These are phyloP conservation scores for Ochropacha duplaris DNA, from an alignment of 2,888 invertebrate species.

Conservation along the genomic window DNA sequence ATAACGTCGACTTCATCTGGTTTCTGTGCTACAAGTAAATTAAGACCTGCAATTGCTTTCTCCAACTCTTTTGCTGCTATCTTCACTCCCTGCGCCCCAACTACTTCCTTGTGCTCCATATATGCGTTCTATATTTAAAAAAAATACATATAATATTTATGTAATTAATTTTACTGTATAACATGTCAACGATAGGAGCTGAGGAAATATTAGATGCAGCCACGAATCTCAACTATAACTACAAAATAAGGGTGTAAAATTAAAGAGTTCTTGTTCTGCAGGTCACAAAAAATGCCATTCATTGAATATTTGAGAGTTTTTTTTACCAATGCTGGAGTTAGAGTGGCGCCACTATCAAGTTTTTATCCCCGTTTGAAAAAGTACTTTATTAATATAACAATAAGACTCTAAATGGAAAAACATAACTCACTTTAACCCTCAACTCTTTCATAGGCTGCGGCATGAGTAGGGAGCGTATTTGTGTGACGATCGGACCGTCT, in stretches of 20 bases:
- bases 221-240: no score
- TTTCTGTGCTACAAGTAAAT: conserved; percentile 94
- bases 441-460: conserved; percentile 99
- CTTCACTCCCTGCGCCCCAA: conserved; percentile 99
- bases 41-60: conserved; percentile 98
- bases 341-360: no score
- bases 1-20: conserved; percentile 96
- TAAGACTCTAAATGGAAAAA: background rate
- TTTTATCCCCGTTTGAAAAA: no score
- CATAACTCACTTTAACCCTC: conserved; percentile 90
- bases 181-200: no score
- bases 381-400: background rate
- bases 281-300: no score
- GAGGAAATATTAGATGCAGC: no score
- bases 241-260: no score
- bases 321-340: no score
- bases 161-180: background rate
- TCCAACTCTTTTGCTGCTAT: conserved; percentile 99
- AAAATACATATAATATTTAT: background rate
- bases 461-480: conserved; percentile 97
- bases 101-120: conserved; percentile 95
- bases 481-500: conserved; percentile 98
- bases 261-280: no score
- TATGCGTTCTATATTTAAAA: conserved; percentile 88
- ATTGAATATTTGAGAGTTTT: no score